phyloP scores from a whole-genome alignment of 2,797 vertebrate species.

The Steatocranus sp. region DNA sequence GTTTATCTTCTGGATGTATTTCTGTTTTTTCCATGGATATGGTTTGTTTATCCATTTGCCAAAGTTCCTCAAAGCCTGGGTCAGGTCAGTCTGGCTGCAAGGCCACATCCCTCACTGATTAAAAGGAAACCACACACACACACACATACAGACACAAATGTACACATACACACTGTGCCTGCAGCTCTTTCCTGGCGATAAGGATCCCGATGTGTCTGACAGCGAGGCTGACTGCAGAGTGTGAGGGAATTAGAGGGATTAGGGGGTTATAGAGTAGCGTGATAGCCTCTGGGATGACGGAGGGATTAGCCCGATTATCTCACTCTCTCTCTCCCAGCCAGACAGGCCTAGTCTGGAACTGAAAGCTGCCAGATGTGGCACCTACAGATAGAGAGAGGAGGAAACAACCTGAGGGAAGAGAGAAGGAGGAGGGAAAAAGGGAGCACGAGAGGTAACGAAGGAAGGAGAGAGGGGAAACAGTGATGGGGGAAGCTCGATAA shows the following conservation, averaged over 20 bases:
- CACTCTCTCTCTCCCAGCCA: conserved; percentile 55
- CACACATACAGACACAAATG: neutral
- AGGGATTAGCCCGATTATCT: conserved; percentile 83
- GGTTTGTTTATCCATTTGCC: conserved; percentile 54
- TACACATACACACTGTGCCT: conserved; percentile 31
- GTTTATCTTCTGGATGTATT: conserved; percentile 38
- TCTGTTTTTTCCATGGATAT: conserved; percentile 34
- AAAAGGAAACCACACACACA: conserved; percentile 39
- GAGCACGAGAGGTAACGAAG: neutral
- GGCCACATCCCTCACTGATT: conserved; percentile 58
- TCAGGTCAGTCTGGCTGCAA: conserved; percentile 54
- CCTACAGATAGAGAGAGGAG: conserved; percentile 59
- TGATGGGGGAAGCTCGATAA: conserved; percentile 15
- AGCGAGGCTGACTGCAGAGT: conserved; percentile 75
- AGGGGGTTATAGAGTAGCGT: conserved; percentile 79
- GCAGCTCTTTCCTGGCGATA: conserved; percentile 65
- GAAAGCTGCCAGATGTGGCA: conserved; percentile 75
- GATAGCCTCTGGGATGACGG: conserved; percentile 80
- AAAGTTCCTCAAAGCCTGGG: conserved; percentile 47
- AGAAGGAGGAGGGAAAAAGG: neutral
- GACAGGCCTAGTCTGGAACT: conserved; percentile 63
- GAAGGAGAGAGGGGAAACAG: neutral
- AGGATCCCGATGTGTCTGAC: conserved; percentile 77
- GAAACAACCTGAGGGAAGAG: conserved; percentile 44
- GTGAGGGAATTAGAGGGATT: conserved; percentile 82